A percentile compares a stretch with the other conserved stretches of the same genome.
Evolutionary conservation across 2,888 invertebrate species (phyloP).

Genomic region (Crematogaster levior): DNA sequence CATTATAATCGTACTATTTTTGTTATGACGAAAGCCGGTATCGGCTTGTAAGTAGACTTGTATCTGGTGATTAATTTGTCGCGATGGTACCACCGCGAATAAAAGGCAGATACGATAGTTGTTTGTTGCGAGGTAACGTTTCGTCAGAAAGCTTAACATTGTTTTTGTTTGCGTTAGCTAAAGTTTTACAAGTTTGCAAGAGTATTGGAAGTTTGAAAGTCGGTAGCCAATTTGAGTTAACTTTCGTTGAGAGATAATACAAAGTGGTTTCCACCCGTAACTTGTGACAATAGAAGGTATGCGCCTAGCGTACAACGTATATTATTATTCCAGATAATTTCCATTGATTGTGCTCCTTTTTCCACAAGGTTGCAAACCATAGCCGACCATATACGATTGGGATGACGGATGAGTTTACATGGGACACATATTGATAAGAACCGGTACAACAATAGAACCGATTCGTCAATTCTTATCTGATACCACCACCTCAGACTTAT

Average conservation of each 20-base stretch:
- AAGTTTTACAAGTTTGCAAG: neutral
- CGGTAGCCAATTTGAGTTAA: neutral
- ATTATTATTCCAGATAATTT: neutral
- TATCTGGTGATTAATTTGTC: neutral
- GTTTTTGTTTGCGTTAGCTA: neutral
- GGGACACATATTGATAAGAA: neutral
- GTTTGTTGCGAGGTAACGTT: neutral
- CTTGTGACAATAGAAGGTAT: neutral
- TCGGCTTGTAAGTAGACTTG: neutral
- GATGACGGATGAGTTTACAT: neutral
- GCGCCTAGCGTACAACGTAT: neutral
- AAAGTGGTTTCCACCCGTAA: neutral
- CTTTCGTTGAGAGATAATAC: neutral
- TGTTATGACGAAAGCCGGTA: neutral
- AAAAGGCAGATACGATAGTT: neutral
- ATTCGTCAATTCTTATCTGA: conserved; percentile 24
- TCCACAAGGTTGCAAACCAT: neutral
- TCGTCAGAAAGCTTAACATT: neutral
- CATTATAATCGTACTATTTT: neutral
- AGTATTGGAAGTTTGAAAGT: neutral
- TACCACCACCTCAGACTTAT: neutral
- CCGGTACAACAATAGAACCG: neutral
- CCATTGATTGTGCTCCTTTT: neutral
- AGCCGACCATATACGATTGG: neutral
- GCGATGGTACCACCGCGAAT: neutral